Conservation (phyloP, 2,113 vertebrate species). For the Lamprologus sp. region DNA sequence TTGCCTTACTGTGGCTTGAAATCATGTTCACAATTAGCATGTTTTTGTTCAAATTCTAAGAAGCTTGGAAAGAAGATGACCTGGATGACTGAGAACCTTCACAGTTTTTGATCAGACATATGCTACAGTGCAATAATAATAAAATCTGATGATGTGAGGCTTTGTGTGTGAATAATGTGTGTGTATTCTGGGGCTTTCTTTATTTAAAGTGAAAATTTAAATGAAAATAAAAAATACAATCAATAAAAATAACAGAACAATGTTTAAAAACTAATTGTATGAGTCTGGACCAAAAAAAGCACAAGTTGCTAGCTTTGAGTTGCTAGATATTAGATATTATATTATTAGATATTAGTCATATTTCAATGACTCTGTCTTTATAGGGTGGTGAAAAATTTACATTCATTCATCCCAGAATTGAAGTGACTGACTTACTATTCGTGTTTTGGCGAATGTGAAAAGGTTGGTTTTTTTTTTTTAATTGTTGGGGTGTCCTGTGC, state of each 20-base stretch:
- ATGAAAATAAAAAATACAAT: background rate
- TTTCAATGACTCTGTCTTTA: background rate
- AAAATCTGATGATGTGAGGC: fast-evolving
- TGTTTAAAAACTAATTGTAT: background rate
- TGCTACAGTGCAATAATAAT: fast-evolving
- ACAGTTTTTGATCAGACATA: background rate
- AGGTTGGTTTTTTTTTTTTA: fast-evolving
- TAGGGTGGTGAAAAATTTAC: background rate
- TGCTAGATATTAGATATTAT: background rate
- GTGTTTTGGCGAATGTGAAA: background rate
- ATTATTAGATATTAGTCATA: background rate
- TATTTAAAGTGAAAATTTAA: background rate
- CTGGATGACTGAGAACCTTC: background rate
- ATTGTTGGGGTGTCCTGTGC: background rate
- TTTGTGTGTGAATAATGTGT: background rate
- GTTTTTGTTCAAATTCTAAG: background rate
- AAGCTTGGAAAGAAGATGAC: fast-evolving
- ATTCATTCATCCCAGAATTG: background rate
- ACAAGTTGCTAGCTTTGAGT: fast-evolving
- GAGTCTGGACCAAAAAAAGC: background rate
- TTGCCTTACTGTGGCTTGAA: background rate
- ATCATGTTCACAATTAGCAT: background rate
- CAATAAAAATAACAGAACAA: background rate
- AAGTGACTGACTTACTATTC: fast-evolving
- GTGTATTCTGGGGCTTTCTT: background rate